Evolutionary conservation across 2,113 vertebrate species (phyloP).

Genomic region (Tupaia tana): DNA sequence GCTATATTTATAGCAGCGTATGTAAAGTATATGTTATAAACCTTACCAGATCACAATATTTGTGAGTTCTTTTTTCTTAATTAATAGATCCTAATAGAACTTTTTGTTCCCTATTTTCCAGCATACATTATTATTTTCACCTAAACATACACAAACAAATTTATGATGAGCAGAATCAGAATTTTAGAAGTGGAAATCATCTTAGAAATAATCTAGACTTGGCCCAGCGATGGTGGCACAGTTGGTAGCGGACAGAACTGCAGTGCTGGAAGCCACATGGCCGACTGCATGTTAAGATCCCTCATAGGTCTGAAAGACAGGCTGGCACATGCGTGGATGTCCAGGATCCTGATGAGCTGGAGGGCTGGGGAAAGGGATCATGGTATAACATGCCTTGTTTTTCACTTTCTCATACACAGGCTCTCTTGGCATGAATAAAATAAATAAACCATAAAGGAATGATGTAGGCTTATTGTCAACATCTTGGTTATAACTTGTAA

Average conservation of each 20-base stretch:
- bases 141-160: neutral
- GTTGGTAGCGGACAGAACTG: too few relatives aligned
- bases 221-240: too few relatives aligned
- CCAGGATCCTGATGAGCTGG: too few relatives aligned
- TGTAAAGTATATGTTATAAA: slow-evolving; percentile 24
- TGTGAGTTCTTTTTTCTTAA: neutral
- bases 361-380: too few relatives aligned
- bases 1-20: neutral
- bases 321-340: too few relatives aligned
- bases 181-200: neutral
- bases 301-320: too few relatives aligned
- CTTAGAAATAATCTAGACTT: neutral
- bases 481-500: neutral
- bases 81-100: slow-evolving; percentile 41
- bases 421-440: too few relatives aligned
- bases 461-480: neutral
- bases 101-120: neutral
- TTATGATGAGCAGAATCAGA: neutral
- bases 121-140: slow-evolving; percentile 9
- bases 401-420: too few relatives aligned
- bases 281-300: too few relatives aligned
- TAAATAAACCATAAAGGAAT: neutral
- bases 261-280: too few relatives aligned
- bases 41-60: neutral
- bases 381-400: too few relatives aligned